Base-by-base conservation (phyloP, 2,113 vertebrate genomes). In the Poeciliopsis occidentalis region DNA sequence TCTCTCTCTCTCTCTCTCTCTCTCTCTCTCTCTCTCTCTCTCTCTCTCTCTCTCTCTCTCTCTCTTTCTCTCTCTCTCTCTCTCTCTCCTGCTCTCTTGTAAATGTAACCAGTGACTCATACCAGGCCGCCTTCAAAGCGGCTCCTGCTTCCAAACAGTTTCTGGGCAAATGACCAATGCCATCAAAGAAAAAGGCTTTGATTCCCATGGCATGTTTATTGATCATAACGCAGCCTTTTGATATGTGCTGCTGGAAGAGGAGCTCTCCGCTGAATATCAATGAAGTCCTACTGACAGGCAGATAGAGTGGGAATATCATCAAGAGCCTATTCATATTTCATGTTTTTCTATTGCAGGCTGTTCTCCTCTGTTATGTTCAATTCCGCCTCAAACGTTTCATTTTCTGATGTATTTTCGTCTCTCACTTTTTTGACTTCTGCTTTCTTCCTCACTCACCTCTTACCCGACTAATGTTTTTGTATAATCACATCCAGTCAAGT, bases 191-290 rank as follows among this genome's bases (percentile, higher is more conserved):
- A 90, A 82, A 87, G 73, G 80, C 83, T 81, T 89, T 91, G 89
- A 92, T 90, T 91, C 90, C 86, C 86, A 70, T 87, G 91, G 84
- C 86, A 89, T 90, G 86, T 91, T 90, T 91, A 92, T 91, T 89
- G 91, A 92, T 92, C 90, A 89, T 89, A 87, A 92, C 86, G 82
- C 83, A 83, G 87, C 62, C 88, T 87, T 92, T 90, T 90, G 88
- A 92, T 92, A 89, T 89, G 88, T 82, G 86, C 85, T 80, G 86
- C 81, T 83, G 62, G 82, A 75, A 87, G 73, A 60, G 73, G 78
- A 75, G 78, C 83, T 83, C 83, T 85, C 77, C 79, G 51, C 79
- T 86, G 91, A 90, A 92, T 92, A 89, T 86, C 81, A 90, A 92
- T 91, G 88, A 84, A 81, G 89, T 62, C 80, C 75, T 80, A 72